phyloP scores from a whole-genome alignment of 2,113 vertebrate genomes.

The Garra rufa region DNA sequence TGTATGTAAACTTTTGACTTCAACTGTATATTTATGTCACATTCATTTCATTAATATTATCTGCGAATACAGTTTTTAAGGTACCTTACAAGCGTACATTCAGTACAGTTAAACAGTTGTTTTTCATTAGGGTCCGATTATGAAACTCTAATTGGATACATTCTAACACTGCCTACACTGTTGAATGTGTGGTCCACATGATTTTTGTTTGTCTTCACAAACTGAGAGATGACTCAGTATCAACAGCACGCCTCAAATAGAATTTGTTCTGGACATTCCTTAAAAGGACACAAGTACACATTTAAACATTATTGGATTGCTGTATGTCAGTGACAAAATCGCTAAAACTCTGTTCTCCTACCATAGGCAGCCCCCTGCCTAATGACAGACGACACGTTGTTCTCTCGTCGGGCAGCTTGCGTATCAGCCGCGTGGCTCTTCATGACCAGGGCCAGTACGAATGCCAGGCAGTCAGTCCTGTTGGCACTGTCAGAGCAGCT shows the following conservation, averaged over 20 bases:
- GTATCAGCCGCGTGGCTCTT: conserved; percentile 87
- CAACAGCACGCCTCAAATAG: background rate
- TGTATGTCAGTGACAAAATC: background rate
- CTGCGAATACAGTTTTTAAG: too few species aligned
- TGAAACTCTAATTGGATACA: background rate
- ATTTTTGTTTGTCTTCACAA: background rate
- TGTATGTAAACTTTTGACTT: too few species aligned
- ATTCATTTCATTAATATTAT: too few species aligned
- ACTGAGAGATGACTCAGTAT: background rate
- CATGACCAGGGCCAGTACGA: conserved; percentile 97
- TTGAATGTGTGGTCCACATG: background rate
- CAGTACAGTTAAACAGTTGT: background rate
- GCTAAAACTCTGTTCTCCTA: background rate
- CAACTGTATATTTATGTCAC: too few species aligned
- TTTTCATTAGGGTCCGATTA: background rate
- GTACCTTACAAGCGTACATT: background rate
- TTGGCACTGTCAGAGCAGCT: conserved; percentile 82
- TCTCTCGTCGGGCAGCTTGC: conserved; percentile 85
- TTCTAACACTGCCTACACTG: background rate
- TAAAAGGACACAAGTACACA: background rate
- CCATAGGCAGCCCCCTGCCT: conserved; percentile 86
- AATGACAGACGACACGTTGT: conserved; percentile 87
- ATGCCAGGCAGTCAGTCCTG: conserved; percentile 93
- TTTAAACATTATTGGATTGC: background rate
- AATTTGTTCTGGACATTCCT: background rate